Evolutionary conservation across 2,113 vertebrate species (phyloP).

Genomic region (Cranoglanis bouderius): DNA sequence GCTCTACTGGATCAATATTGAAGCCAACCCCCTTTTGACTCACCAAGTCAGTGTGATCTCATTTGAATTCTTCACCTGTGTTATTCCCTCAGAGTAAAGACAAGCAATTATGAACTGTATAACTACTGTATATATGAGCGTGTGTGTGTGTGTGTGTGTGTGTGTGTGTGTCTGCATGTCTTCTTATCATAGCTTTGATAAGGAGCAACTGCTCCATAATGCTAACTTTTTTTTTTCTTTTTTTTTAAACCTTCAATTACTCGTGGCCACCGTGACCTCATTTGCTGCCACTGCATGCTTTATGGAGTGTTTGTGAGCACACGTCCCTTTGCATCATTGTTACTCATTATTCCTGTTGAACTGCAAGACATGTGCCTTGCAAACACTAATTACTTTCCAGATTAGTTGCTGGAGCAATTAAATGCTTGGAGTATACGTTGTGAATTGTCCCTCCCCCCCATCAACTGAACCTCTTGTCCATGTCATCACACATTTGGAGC

Average conservation of each 20-base stretch:
- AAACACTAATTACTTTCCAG: constrained; percentile 65
- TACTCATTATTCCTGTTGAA: constrained; percentile 62
- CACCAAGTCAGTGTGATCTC: constrained; percentile 61
- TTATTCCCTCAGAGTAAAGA: constrained; percentile 25
- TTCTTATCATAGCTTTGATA: constrained; percentile 23
- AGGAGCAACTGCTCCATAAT: constrained; percentile 31
- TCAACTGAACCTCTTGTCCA: constrained; percentile 32
- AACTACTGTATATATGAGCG: background rate
- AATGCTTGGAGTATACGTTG: constrained; percentile 47
- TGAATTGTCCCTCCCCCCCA: constrained; percentile 17
- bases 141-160: constrained; percentile 9
- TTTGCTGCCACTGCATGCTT: constrained; percentile 53
- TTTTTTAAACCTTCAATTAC: constrained; percentile 49
- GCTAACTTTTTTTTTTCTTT: constrained; percentile 30
- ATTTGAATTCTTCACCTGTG: constrained; percentile 47
- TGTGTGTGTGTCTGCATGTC: background rate
- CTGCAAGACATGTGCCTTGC: constrained; percentile 56
- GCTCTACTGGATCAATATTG: constrained; percentile 63
- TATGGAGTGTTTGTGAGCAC: constrained; percentile 53
- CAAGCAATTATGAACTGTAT: constrained; percentile 1
- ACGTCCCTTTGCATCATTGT: constrained; percentile 55
- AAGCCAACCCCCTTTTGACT: constrained; percentile 58
- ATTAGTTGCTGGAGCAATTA: constrained; percentile 65
- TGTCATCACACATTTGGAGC: constrained; percentile 33
- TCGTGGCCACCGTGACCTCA: constrained; percentile 53